Base-by-base conservation (phyloP, 2,888 invertebrate genomes). In the Oscheius sp. region DNA sequence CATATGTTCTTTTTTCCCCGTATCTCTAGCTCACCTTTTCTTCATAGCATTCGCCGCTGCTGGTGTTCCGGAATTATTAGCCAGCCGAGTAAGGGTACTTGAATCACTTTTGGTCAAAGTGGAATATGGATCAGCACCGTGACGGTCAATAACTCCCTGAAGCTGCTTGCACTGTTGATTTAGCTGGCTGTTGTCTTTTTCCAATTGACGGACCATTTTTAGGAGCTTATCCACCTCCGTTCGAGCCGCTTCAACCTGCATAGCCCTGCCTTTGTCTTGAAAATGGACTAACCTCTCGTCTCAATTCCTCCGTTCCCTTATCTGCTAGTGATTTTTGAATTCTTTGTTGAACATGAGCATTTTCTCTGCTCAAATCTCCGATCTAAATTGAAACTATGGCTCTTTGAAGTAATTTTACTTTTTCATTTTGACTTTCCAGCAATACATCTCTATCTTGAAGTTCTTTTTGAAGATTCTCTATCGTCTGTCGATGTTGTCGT, bases 221-320 rank as follows among this genome's bases (percentile, higher is more conserved):
- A 88, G 84, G 65, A 89, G 79, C 56, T 87, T 83, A 59, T 89
- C 88, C 12, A 88, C 86, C 72, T 88, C 88, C 2, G 73, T 68
- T 12, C 84, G 81, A 0, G 86, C 81, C 38, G 76, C 69, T 67
- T 86, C 84, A 32, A 86, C 68, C 74, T 74, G 38, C 24, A 67
- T 45, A 20, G 3, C 14, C 45, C 9, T n/a, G 17, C 6, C 9
- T n/a, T 45, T 45, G 9, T 9, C 45, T 8, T n/a, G n/a, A n/a
- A n/a, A n/a, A n/a, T n/a, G 47, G 12, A 8, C 22, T 22, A 14
- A 74, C 74, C 61, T 80, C 80, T 17, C 32, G 65, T 38, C 80
- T 57, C 68, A 80, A 45, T 49, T 80, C 80, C 26, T 77, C 75
- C 0, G 70, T 67, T 44, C 75, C 75, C 33, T 76, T 77, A 50